Evolutionary conservation across 1,140 invertebrate species (phyloP).

Genomic region (Penaeus japonicus): DNA sequence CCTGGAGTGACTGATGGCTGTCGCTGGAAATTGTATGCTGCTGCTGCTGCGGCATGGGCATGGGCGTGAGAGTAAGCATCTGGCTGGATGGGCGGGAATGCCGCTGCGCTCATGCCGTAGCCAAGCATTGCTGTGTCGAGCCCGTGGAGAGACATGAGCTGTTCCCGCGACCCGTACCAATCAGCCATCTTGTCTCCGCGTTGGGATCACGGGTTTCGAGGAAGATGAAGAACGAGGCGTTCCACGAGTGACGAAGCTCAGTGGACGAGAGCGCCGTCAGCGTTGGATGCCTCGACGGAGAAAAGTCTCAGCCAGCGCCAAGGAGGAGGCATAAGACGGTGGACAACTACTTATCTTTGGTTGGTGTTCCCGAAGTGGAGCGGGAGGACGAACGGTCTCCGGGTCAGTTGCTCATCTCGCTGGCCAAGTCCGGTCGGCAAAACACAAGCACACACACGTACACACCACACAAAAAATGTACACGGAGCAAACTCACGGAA

Average conservation of each 20-base stretch:
- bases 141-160: constrained; percentile 57
- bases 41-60: constrained; percentile 49
- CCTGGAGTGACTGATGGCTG: constrained; percentile 47
- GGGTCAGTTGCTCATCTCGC: too few species aligned
- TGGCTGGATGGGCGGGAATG: constrained; percentile 56
- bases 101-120: constrained; percentile 52
- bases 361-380: too few species aligned
- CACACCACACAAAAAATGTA: too few species aligned
- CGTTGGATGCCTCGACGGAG: too few species aligned
- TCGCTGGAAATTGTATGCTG: constrained; percentile 55
- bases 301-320: too few species aligned
- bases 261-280: neutral
- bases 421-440: too few species aligned
- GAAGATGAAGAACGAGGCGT: neutral
- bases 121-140: constrained; percentile 56
- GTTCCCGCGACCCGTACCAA: constrained; percentile 55
- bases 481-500: too few species aligned
- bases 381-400: too few species aligned
- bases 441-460: too few species aligned
- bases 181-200: constrained; percentile 47
- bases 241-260: neutral
- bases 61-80: constrained; percentile 55
- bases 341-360: too few species aligned
- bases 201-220: neutral
- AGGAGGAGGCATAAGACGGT: too few species aligned